phyloP scores from a whole-genome alignment of 2,888 invertebrate genomes.

The Sesia bembeciformis region DNA sequence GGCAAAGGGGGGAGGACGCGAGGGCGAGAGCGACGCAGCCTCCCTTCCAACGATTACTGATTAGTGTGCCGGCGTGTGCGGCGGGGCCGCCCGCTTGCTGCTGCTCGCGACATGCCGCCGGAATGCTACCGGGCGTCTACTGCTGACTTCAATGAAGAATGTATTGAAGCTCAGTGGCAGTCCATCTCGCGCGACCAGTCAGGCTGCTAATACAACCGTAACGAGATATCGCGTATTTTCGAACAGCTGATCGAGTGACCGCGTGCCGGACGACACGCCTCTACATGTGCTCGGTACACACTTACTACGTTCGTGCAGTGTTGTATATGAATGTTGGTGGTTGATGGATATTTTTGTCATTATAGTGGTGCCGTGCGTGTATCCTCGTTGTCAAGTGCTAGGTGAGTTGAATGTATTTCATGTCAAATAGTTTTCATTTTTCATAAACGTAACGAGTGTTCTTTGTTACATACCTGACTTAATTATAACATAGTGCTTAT shows the following conservation, averaged over 20 bases:
- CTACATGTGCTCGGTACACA: conserved; percentile 48
- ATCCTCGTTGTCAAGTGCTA: conserved; percentile 9
- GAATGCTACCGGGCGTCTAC: neutral
- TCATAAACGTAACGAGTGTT: no score
- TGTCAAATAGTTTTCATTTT: no score
- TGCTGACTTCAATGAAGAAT: neutral
- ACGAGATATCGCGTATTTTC: neutral
- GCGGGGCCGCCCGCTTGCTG: conserved; percentile 53
- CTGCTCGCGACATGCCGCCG: conserved; percentile 42
- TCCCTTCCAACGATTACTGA: conserved; percentile 75
- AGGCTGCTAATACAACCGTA: neutral
- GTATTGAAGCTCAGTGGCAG: neutral
- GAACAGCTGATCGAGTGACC: conserved; percentile 37
- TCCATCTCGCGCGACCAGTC: neutral
- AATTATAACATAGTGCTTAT: no score
- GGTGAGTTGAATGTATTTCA: conserved; percentile 2
- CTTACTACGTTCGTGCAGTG: conserved; percentile 57
- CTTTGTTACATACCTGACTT: no score
- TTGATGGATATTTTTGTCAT: conserved; percentile 40
- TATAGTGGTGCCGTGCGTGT: conserved; percentile 28
- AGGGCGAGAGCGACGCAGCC: conserved; percentile 58
- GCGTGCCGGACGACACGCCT: conserved; percentile 41
- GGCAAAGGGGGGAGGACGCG: conserved; percentile 19
- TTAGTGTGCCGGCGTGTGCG: conserved; percentile 70
- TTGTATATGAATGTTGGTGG: conserved; percentile 48